Conservation (phyloP, 2,113 vertebrate genomes). For the Larimichthys crocea region DNA sequence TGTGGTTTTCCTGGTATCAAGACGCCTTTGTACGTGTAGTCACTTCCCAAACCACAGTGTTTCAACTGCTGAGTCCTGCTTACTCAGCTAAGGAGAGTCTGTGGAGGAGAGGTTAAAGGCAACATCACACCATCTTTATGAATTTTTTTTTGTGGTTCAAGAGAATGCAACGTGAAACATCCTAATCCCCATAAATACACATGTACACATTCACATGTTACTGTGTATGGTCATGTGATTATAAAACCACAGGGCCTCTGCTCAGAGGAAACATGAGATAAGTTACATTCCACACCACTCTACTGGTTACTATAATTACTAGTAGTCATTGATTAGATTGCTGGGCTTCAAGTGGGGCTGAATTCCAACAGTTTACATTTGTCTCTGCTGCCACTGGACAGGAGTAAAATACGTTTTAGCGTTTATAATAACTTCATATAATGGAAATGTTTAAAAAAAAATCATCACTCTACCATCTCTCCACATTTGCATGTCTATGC, state of each 20-base stretch:
- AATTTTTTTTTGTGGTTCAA: too few relatives aligned
- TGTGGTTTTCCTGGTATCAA: constrained; percentile 17
- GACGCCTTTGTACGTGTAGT: constrained; percentile 20
- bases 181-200: background rate
- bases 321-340: background rate
- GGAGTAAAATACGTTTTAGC: background rate
- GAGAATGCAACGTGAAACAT: background rate
- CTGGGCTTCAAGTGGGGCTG: background rate
- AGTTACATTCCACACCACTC: constrained; percentile 16
- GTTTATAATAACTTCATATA: background rate
- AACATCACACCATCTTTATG: background rate
- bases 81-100: constrained; percentile 3
- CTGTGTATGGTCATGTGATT: background rate
- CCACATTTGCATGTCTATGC: too few relatives aligned
- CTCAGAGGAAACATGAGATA: background rate
- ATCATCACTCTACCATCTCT: too few relatives aligned
- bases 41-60: constrained; percentile 35
- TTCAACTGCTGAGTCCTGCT: constrained; percentile 19
- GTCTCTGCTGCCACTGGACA: background rate
- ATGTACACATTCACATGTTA: background rate
- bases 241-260: background rate
- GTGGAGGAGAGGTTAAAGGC: background rate
- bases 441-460: too few relatives aligned
- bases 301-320: background rate
- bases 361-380: background rate